These are phyloP conservation scores for Drosophila sucinea DNA, from an alignment of 1,140 invertebrate genomes.

Conservation along the genomic window DNA sequence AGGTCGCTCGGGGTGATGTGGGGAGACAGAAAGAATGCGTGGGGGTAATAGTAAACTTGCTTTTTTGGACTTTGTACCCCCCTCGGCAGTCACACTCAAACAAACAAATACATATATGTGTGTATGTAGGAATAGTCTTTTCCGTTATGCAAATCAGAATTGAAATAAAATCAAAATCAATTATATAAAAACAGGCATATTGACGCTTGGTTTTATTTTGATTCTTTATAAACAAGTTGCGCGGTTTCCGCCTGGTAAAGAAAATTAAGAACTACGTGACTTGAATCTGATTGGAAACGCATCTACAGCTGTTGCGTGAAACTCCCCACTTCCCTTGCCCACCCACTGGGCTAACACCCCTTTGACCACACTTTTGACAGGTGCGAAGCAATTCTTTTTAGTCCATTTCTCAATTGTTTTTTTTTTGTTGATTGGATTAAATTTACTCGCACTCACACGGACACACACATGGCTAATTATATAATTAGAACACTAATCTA, in stretches of 20 bases:
- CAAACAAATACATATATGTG: not conserved
- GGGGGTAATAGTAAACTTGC: conserved; percentile 26
- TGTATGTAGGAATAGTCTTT: not conserved
- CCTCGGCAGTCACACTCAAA: not conserved
- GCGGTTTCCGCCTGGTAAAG: not conserved
- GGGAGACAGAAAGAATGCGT: not conserved
- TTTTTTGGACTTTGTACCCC: conserved; percentile 49
- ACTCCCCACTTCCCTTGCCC: not conserved
- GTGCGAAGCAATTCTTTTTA: not conserved
- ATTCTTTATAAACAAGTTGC: conserved; percentile 3
- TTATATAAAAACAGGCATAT: not conserved
- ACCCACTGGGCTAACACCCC: not conserved
- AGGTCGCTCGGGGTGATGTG: no score
- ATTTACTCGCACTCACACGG: conserved; percentile 4
- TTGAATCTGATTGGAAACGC: conserved; percentile 56
- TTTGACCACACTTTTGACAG: not conserved
- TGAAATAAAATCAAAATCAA: conserved; percentile 17
- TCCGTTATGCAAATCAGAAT: conserved; percentile 16
- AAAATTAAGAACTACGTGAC: conserved; percentile 34
- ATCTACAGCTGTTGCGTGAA: conserved; percentile 63
- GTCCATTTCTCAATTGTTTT: not conserved
- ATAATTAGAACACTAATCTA: conserved; percentile 48
- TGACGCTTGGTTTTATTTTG: not conserved
- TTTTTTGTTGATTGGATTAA: conserved; percentile 4
- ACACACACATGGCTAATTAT: conserved; percentile 46